A percentile compares a stretch with the other conserved stretches of the same genome.
Evolutionary conservation across 2,888 invertebrate genomes (phyloP).

Genomic region (Autographa gamma): DNA sequence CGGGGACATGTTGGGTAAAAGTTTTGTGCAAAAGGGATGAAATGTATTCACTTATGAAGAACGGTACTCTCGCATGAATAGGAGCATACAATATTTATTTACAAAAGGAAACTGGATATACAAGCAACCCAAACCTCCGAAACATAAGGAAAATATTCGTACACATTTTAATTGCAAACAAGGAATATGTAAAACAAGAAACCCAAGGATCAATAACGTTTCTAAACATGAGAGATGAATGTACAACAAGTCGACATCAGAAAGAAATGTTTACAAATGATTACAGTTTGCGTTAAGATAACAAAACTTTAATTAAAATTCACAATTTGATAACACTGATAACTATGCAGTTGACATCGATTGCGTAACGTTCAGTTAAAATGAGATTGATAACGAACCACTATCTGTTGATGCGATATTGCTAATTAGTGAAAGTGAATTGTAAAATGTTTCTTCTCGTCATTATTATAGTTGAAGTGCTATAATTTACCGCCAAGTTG

Average conservation of each 20-base stretch:
- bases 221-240: not conserved
- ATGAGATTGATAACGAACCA: not conserved
- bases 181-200: not conserved
- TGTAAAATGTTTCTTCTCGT: not conserved
- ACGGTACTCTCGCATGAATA: not conserved
- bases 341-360: not conserved
- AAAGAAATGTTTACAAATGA: not conserved
- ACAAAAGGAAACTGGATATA: not conserved
- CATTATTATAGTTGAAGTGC: not conserved
- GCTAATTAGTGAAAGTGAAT: conserved; percentile 6
- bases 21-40: not conserved
- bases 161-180: not conserved
- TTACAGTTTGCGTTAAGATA: not conserved
- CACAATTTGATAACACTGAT: not conserved
- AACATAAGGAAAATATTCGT: not conserved
- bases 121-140: not conserved
- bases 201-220: not conserved
- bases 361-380: conserved; percentile 3
- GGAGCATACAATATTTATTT: not conserved
- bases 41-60: not conserved
- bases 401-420: conserved; percentile 2
- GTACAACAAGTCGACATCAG: not conserved
- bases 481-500: conserved; percentile 12
- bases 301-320: conserved; percentile 3
- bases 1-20: not conserved